Conservation (phyloP, 2,888 invertebrate genomes). For the Sceliomorpha sp. region DNA sequence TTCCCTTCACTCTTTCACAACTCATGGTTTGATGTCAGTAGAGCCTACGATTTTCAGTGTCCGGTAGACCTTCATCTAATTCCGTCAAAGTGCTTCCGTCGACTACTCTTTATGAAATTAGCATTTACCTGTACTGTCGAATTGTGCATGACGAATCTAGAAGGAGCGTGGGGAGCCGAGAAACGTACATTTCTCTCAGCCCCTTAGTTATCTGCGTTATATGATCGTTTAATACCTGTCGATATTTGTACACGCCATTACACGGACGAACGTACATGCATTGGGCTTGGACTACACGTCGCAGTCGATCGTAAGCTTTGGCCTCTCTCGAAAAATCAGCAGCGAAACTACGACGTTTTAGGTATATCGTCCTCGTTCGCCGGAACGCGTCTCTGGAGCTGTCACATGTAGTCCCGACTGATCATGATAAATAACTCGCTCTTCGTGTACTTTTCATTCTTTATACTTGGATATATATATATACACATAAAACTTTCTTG, state of each 20-base stretch:
- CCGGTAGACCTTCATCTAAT: conserved; percentile 52
- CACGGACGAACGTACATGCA: no score
- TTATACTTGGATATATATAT: no score
- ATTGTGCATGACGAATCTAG: conserved; percentile 49
- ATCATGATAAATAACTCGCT: no score
- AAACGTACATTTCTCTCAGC: conserved; percentile 37
- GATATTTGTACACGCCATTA: neutral
- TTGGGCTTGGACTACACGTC: no score
- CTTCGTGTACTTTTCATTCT: no score
- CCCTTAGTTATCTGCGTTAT: conserved; percentile 31
- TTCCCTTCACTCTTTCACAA: conserved; percentile 47
- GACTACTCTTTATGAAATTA: conserved; percentile 55
- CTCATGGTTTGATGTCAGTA: conserved; percentile 55
- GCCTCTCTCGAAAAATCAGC: no score
- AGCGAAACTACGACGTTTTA: no score
- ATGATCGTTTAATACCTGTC: conserved; percentile 13
- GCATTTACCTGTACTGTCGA: conserved; percentile 54
- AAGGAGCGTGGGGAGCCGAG: conserved; percentile 51
- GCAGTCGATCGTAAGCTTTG: no score
- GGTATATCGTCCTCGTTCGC: no score
- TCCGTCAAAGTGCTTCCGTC: conserved; percentile 48
- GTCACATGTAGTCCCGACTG: no score
- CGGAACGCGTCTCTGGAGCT: no score
- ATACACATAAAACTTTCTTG: no score
- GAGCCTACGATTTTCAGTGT: conserved; percentile 50